phyloP scores from a whole-genome alignment of 2,888 invertebrate genomes.

The Hemicrepidius hirtus region DNA sequence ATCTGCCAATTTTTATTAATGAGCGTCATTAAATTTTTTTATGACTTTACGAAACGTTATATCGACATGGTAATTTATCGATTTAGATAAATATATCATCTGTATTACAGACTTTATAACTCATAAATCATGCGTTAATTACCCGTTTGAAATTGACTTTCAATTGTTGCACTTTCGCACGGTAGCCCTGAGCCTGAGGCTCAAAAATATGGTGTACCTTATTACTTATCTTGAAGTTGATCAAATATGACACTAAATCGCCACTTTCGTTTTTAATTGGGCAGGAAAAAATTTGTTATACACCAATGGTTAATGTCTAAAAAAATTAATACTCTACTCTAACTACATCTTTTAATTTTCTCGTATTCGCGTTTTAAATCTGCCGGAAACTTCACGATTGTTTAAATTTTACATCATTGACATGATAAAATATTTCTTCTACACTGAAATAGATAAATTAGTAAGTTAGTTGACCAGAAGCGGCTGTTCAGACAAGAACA shows the following conservation, averaged over 20 bases:
- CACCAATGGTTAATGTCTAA: too few species aligned
- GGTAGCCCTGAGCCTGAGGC: slow-evolving; percentile 36
- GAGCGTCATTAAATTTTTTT: neutral
- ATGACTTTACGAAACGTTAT: neutral
- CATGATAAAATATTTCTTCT: too few species aligned
- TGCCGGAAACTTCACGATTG: too few species aligned
- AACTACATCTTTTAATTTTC: too few species aligned
- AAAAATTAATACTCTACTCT: too few species aligned
- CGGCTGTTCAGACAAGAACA: slow-evolving; percentile 21
- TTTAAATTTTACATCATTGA: too few species aligned
- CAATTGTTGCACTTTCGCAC: slow-evolving; percentile 40
- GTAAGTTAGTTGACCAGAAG: neutral
- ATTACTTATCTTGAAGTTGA: too few species aligned
- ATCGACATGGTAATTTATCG: slow-evolving; percentile 17
- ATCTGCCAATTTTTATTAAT: neutral
- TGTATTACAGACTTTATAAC: slow-evolving; percentile 11
- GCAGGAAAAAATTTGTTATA: too few species aligned
- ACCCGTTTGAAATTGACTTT: slow-evolving; percentile 39
- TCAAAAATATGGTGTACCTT: neutral
- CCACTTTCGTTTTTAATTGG: too few species aligned
- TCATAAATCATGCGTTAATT: slow-evolving; percentile 40
- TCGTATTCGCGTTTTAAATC: too few species aligned
- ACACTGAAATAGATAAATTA: neutral
- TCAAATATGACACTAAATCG: too few species aligned
- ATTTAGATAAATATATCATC: slow-evolving; percentile 20